phyloP scores from a whole-genome alignment of 1,140 invertebrate genomes.

The Eufriesea mexicana region DNA sequence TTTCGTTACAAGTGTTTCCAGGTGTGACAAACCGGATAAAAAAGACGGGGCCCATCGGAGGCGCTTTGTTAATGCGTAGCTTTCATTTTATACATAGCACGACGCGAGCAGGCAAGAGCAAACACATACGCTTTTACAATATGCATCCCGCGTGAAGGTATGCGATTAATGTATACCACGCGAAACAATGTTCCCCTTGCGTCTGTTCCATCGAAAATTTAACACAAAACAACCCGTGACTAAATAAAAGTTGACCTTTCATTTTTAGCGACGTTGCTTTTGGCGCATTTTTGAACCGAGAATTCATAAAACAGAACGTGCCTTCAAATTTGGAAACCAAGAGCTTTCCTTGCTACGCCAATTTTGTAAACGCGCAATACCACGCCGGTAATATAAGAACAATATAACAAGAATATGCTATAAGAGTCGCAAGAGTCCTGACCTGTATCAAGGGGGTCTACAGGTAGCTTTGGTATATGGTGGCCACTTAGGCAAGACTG shows the following conservation, averaged over 20 bases:
- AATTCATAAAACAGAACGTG: neutral
- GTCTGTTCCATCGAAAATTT: constrained; percentile 12
- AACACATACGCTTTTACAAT: neutral
- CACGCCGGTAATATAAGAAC: too few relatives aligned
- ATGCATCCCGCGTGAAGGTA: neutral
- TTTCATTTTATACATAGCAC: neutral
- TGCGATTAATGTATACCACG: constrained; percentile 29
- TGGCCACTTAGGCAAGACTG: too few relatives aligned
- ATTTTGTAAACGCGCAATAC: too few relatives aligned
- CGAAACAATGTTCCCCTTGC: neutral
- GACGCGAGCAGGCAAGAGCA: neutral
- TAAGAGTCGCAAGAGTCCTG: too few relatives aligned
- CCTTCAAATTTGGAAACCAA: neutral
- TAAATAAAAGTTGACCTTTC: neutral
- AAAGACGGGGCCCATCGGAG: neutral
- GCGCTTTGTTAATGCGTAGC: constrained; percentile 1
- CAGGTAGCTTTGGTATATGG: too few relatives aligned
- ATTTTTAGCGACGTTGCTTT: neutral
- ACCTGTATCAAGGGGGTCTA: too few relatives aligned
- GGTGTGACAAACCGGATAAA: neutral
- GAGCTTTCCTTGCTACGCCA: too few relatives aligned
- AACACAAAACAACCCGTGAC: neutral
- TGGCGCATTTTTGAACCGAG: neutral
- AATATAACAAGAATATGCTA: too few relatives aligned
- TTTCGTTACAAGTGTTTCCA: constrained; percentile 6